These are phyloP conservation scores for Catocala fraxini DNA, from an alignment of 2,888 invertebrate species.

Conservation along the genomic window DNA sequence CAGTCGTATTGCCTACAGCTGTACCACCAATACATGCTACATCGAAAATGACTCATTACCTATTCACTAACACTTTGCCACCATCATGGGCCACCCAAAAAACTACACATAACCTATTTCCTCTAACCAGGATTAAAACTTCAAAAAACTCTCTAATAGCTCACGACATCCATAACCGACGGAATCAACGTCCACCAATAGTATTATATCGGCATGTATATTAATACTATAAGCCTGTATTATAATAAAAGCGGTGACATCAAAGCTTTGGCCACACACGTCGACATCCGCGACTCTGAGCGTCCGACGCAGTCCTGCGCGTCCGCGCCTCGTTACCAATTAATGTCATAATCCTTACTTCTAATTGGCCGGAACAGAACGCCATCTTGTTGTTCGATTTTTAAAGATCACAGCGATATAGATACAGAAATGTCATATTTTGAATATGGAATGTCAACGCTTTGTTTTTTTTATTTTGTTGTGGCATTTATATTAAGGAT, in stretches of 20 bases:
- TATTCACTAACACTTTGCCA: too few species aligned
- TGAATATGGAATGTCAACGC: neutral
- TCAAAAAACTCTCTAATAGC: neutral
- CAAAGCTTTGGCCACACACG: neutral
- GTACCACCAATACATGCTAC: too few species aligned
- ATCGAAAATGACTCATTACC: too few species aligned
- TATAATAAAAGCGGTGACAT: constrained; percentile 1
- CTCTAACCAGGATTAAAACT: neutral
- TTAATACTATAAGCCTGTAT: constrained; percentile 14
- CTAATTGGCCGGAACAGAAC: constrained; percentile 16
- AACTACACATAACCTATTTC: neutral
- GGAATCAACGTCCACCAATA: neutral
- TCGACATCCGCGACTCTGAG: neutral
- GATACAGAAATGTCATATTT: neutral
- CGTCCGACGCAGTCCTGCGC: neutral
- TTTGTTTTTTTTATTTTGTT: neutral
- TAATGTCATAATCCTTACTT: constrained; percentile 23
- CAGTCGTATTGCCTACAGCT: too few species aligned
- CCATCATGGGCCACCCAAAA: too few species aligned
- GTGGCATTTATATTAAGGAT: too few species aligned
- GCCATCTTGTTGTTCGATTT: constrained; percentile 16
- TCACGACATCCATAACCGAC: constrained; percentile 2
- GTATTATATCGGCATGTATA: neutral
- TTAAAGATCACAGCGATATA: constrained; percentile 5
- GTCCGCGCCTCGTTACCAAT: constrained; percentile 32